These are phyloP conservation scores for Rafetus swinhoei DNA, from an alignment of 2,113 vertebrate species.

Conservation along the genomic window DNA sequence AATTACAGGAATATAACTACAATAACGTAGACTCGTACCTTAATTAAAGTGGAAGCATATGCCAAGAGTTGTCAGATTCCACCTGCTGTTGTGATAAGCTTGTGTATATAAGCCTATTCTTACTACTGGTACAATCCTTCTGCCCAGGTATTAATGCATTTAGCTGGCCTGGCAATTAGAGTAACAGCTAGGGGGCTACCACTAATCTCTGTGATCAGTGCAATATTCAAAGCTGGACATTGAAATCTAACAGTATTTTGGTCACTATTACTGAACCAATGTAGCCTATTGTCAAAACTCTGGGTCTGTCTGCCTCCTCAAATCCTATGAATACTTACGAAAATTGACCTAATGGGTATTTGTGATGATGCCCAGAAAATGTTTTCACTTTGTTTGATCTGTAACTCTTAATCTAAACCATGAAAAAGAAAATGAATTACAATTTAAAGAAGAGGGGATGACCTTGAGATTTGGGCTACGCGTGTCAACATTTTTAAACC, in stretches of 20 bases:
- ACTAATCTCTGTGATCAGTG: constrained; percentile 2
- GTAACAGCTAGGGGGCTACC: neutral
- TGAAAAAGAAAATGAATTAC: neutral
- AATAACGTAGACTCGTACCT: neutral
- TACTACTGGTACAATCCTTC: neutral
- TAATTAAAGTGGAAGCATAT: neutral
- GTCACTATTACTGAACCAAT: neutral
- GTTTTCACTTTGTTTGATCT: neutral
- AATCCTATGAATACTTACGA: neutral
- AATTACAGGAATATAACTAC: neutral
- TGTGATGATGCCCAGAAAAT: neutral
- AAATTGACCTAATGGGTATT: neutral
- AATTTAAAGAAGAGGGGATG: neutral
- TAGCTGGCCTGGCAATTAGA: neutral
- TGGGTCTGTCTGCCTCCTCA: neutral
- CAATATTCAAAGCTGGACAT: neutral
- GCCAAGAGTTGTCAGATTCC: neutral
- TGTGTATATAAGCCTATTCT: neutral
- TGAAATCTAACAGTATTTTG: neutral
- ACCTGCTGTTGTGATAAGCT: neutral
- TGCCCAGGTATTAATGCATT: neutral
- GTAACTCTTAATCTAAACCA: neutral
- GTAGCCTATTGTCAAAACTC: neutral
- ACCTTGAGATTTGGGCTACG: neutral
- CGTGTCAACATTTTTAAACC: neutral